A percentile compares a stretch with the other conserved stretches of the same genome.
These are phyloP conservation scores for Stegodyphus mimosarum DNA, from an alignment of 1,140 invertebrate species.

Conservation along the genomic window DNA sequence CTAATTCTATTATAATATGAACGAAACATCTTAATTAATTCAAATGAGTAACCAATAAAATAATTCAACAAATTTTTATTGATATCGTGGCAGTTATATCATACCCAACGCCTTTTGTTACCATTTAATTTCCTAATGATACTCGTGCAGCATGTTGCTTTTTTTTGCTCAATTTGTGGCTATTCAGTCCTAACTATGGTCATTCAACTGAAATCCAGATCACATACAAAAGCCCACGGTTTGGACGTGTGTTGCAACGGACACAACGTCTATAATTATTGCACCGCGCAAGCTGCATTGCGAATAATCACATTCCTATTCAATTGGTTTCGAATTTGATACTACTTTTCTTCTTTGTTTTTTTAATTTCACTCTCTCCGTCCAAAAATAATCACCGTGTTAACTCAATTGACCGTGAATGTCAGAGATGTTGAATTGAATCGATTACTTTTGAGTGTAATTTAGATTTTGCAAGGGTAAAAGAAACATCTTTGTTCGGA, in stretches of 20 bases:
- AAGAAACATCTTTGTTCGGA: neutral
- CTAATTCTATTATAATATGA: too few relatives aligned
- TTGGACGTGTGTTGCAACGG: neutral
- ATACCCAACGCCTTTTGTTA: too few relatives aligned
- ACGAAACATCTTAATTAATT: too few relatives aligned
- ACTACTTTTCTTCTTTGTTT: neutral
- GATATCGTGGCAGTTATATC: too few relatives aligned
- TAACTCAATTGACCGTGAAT: constrained; percentile 1
- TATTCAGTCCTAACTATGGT: too few relatives aligned
- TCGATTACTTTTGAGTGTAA: neutral
- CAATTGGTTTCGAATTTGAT: neutral
- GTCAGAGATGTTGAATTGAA: neutral
- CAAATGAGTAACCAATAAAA: too few relatives aligned
- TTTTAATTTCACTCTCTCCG: neutral
- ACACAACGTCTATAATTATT: neutral
- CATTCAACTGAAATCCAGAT: neutral
- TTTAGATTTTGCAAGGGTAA: neutral
- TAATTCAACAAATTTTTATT: too few relatives aligned
- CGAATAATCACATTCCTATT: neutral
- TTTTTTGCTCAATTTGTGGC: too few relatives aligned
- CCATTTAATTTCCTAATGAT: too few relatives aligned
- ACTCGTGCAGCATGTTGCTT: too few relatives aligned
- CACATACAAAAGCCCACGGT: neutral
- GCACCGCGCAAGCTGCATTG: neutral
- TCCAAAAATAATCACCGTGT: neutral